Base-by-base conservation (phyloP, 2,888 invertebrate genomes). In the Folsomia candida region DNA sequence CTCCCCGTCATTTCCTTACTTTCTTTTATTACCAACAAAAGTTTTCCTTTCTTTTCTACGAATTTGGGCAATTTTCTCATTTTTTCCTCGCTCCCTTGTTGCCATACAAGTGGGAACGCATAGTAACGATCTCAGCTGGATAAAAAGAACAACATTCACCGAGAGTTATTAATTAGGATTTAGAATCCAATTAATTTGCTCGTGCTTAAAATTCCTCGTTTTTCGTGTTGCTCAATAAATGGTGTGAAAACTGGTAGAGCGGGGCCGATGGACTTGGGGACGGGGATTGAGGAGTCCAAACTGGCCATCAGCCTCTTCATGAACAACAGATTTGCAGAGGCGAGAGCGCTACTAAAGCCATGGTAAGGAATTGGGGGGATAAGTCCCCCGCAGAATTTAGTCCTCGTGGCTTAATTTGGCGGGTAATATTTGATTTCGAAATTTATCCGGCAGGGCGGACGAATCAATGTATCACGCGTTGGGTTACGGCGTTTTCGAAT, bases 391-490 rank as follows among this genome's bases (percentile, higher is more conserved):
- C n/a, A n/a, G n/a, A n/a, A 60, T 25, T 47, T 26, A 60, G 11
- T 60, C 26, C 9, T 24, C 6, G 14, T 24, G 11, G 26, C 4
- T 60, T 60, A 14, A 25, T 24, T 63, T 9, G 1, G 72, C 57
- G 54, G 65, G 64, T 69, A 70, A n/a, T n/a, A n/a, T n/a, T n/a
- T n/a, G n/a, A 63, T 68, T 67, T 73, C 3, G 62, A 82, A 11
- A 47, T 11, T 9, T 47, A 18, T 60, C 6, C 26, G 82, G 73
- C 81, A 93, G 92, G 87, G 88, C 91, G 3, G 86, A 89, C 63
- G 87, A 87, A 60, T 95, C 95, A 73, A 89, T 97, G 86, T 97
- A 97, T 82, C 97, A 97, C 84, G 90, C 96, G 1, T 85, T 97
- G 69, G 97, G 97, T 1, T 88, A 90, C 75, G 89, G 92, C 2